Percentiles rank a stretch among this genome's conserved stretches.
Conservation (phyloP, 1,140 invertebrate genomes). For the Drosophila nebulosa region DNA sequence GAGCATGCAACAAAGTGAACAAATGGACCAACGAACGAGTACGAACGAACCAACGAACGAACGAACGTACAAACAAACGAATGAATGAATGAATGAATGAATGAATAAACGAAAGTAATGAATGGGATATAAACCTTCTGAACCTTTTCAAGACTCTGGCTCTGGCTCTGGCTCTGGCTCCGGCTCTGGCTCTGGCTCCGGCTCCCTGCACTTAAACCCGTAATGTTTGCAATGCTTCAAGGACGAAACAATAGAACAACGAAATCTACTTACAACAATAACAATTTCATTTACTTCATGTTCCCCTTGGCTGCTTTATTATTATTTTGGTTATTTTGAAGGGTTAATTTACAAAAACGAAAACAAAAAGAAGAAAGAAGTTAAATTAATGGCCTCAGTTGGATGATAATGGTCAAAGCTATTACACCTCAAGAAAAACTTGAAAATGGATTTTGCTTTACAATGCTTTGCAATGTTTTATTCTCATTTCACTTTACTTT, state of each 20-base stretch:
- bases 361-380: not conserved
- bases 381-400: not conserved
- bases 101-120: not conserved
- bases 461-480: too few relatives aligned
- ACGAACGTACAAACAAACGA: not conserved
- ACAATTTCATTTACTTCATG: not conserved
- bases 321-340: not conserved
- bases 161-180: too few relatives aligned
- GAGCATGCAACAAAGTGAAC: constrained; percentile 54
- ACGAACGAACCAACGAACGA: not conserved
- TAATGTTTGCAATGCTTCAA: constrained; percentile 26
- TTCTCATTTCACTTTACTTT: too few relatives aligned
- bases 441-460: too few relatives aligned
- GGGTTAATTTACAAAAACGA: not conserved
- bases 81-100: constrained; percentile 2
- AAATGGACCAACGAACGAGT: not conserved
- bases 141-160: not conserved
- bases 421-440: too few relatives aligned
- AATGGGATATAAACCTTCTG: not conserved
- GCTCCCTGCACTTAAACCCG: constrained; percentile 23
- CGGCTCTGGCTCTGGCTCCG: too few relatives aligned
- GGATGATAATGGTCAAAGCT: too few relatives aligned
- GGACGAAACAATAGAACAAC: constrained; percentile 17
- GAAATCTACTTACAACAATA: not conserved
- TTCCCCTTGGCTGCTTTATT: not conserved